Evolutionary conservation across 2,888 invertebrate species (phyloP).

Genomic region (Pachydiplax longipennis): DNA sequence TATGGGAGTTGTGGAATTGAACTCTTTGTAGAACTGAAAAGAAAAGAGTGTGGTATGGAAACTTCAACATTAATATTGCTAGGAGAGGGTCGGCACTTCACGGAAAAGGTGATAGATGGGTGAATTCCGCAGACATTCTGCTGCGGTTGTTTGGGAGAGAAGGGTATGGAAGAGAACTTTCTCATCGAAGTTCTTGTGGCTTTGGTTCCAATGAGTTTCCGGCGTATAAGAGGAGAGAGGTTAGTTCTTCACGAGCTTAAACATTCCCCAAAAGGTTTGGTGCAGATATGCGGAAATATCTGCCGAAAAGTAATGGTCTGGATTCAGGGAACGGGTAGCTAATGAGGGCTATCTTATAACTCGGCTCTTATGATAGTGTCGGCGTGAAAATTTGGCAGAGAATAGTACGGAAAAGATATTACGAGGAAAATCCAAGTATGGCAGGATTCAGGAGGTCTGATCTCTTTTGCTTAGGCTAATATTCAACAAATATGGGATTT

Average conservation of each 20-base stretch:
- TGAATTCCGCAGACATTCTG: background rate
- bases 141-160: background rate
- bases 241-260: background rate
- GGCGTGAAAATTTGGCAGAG: background rate
- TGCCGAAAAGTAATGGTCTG: background rate
- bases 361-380: background rate
- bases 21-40: background rate
- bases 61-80: slow-evolving; percentile 17
- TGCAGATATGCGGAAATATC: background rate
- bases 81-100: background rate
- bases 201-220: background rate
- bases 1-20: background rate
- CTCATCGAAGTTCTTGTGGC: background rate
- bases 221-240: background rate
- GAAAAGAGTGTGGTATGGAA: background rate
- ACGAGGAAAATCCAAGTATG: background rate
- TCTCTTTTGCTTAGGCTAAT: background rate
- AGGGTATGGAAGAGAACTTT: background rate
- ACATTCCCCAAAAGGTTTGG: background rate
- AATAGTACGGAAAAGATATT: background rate
- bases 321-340: background rate
- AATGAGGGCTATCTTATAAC: background rate
- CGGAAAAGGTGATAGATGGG: background rate
- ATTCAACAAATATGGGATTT: background rate
- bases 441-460: background rate